phyloP scores from a whole-genome alignment of 2,888 invertebrate species.

The Tetranychus truncatus region DNA sequence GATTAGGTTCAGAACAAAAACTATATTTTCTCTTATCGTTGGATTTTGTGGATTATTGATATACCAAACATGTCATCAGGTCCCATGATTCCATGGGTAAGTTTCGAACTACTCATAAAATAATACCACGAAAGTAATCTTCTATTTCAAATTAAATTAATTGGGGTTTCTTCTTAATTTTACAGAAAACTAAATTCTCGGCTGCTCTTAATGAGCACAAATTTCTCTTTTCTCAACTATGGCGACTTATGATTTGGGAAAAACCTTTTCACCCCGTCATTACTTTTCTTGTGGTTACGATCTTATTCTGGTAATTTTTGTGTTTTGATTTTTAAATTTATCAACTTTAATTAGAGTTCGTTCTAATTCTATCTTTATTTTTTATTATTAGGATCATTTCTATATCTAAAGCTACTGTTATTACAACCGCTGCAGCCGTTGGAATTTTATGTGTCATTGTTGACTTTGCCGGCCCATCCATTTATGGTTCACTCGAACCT shows the following conservation, averaged over 20 bases:
- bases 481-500: neutral
- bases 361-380: neutral
- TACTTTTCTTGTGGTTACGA: neutral
- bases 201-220: neutral
- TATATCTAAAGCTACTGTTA: neutral
- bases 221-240: neutral
- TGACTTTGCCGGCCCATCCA: neutral
- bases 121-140: too few relatives aligned
- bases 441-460: neutral
- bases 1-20: too few relatives aligned
- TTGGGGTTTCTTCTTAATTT: neutral
- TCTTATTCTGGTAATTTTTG: neutral
- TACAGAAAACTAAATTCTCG: neutral
- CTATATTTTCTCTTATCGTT: too few relatives aligned
- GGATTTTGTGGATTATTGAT: too few relatives aligned
- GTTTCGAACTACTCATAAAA: too few relatives aligned
- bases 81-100: too few relatives aligned
- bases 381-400: neutral
- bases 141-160: neutral
- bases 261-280: neutral
- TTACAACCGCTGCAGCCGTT: neutral
- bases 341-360: neutral
- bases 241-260: neutral
- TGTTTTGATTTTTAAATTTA: neutral
- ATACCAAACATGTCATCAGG: too few relatives aligned